Conservation (phyloP, 30 jellyfish, hydroid and myxozoan species). For the Catostylus mosaicus region DNA sequence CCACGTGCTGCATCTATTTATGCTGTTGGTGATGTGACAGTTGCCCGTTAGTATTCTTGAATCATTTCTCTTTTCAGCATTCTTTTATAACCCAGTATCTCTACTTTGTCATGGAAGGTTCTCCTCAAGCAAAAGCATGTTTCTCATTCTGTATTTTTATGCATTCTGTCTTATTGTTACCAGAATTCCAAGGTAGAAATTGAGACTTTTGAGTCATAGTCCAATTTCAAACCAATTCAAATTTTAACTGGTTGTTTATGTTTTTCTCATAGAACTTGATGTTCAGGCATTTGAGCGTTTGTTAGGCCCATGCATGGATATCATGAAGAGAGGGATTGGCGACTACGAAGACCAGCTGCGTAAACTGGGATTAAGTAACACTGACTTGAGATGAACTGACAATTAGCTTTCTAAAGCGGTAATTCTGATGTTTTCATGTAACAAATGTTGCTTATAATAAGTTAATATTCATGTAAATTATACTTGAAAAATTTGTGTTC, state of each 20-base stretch:
- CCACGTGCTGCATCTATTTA: constrained; percentile 99
- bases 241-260: no score
- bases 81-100: background rate
- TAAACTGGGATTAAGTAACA: constrained; percentile 91
- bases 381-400: constrained; percentile 71
- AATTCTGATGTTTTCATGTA: background rate
- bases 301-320: constrained; percentile 97
- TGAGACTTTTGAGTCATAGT: no score
- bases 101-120: no score
- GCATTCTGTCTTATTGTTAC: no score
- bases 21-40: constrained; percentile 82
- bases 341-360: constrained; percentile 92
- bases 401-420: constrained; percentile 2
- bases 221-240: no score
- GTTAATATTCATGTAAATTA: constrained; percentile 1
- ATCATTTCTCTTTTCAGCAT: background rate
- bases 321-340: constrained; percentile 93
- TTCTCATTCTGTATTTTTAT: no score
- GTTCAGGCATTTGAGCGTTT: constrained; percentile 94
- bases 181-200: no score
- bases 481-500: background rate
- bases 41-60: constrained; percentile 87
- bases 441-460: background rate
- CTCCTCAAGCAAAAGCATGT: no score
- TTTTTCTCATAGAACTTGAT: constrained; percentile 81